Conservation (phyloP, 2,797 vertebrate genomes). For the Rhinogobio ventralis region DNA sequence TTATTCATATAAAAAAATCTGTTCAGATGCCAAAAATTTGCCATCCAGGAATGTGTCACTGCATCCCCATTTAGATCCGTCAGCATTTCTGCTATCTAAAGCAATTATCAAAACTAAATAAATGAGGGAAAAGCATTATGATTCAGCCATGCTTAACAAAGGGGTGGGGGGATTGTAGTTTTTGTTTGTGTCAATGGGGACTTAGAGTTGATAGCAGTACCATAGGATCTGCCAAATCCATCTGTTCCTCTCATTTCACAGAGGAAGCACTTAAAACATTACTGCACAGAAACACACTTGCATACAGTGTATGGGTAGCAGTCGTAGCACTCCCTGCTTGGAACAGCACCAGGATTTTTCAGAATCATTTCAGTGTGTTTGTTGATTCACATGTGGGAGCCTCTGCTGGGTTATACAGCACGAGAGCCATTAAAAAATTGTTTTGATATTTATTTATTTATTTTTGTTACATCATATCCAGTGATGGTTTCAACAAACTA, state of each 20-base stretch:
- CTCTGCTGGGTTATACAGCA: conserved; percentile 13
- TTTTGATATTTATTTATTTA: neutral
- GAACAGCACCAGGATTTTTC: neutral
- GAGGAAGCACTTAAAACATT: conserved; percentile 58
- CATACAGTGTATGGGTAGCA: neutral
- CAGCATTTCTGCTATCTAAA: conserved; percentile 29
- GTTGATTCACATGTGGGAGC: conserved; percentile 6
- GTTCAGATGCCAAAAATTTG: neutral
- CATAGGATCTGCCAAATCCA: conserved; percentile 42
- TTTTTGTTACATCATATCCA: neutral
- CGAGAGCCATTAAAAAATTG: conserved; percentile 1
- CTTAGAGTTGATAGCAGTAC: conserved; percentile 28
- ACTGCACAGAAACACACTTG: conserved; percentile 40
- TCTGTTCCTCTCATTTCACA: conserved; percentile 51
- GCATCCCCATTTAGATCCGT: neutral
- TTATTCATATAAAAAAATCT: neutral
- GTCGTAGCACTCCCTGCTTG: neutral
- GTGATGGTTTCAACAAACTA: neutral
- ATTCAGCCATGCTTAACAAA: conserved; percentile 17
- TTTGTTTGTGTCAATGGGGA: conserved; percentile 43
- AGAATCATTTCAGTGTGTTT: conserved; percentile 14
- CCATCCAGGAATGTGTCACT: neutral
- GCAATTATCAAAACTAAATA: conserved; percentile 42
- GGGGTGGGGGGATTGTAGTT: neutral
- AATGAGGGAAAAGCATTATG: conserved; percentile 32